Percentiles rank a stretch among this genome's conserved stretches.
Evolutionary conservation across 1,140 invertebrate species (phyloP).

Genomic region (Platorchestia sp.): DNA sequence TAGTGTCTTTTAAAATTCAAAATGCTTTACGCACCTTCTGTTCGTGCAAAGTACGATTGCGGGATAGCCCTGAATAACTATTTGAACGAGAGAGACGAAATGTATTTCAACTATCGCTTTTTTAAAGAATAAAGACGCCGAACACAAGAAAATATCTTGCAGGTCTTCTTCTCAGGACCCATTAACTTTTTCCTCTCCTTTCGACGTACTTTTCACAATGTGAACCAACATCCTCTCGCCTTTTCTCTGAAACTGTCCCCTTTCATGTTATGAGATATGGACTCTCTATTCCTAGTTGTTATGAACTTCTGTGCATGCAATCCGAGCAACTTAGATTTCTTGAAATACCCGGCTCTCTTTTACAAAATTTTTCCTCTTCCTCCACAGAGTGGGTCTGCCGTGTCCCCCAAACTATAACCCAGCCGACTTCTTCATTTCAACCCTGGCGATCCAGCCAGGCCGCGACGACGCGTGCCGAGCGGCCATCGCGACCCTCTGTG

Average conservation of each 20-base stretch:
- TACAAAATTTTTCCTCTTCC: not conserved
- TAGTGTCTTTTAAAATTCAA: not conserved
- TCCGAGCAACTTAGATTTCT: no score
- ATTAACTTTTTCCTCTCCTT: not conserved
- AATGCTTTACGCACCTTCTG: not conserved
- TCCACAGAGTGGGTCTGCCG: constrained; percentile 71
- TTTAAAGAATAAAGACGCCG: not conserved
- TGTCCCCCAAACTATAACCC: constrained; percentile 89
- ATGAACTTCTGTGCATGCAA: no score
- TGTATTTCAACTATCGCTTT: not conserved
- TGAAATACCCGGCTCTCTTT: no score
- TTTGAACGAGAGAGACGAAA: not conserved
- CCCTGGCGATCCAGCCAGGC: constrained; percentile 88
- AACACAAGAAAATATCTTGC: not conserved
- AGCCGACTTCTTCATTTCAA: constrained; percentile 94
- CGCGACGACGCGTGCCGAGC: constrained; percentile 77
- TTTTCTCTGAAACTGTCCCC: not conserved
- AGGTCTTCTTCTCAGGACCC: not conserved
- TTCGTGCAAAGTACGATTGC: not conserved
- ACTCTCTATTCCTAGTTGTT: not conserved
- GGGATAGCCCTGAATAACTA: not conserved
- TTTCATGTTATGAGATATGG: not conserved
- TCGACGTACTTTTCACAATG: not conserved
- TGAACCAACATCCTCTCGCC: not conserved
- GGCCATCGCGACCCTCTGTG: constrained; percentile 81